A percentile compares a stretch with the other conserved stretches of the same genome.
Evolutionary conservation across 1,140 invertebrate species (phyloP).

Genomic region (Bombyx mandarina): DNA sequence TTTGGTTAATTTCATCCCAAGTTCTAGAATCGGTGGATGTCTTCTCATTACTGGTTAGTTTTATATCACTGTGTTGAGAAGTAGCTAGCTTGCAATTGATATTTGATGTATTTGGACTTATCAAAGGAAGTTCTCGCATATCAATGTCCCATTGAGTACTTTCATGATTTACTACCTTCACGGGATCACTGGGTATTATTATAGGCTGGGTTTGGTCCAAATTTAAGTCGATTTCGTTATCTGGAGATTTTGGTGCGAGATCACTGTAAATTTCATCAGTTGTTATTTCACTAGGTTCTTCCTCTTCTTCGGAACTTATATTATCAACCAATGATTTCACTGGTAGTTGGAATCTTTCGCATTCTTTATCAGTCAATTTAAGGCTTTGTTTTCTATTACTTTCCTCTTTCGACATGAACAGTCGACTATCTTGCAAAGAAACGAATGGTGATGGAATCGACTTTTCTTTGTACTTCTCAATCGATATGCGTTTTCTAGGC

Average conservation of each 20-base stretch:
- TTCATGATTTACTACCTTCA: conserved; percentile 22
- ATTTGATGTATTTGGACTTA: not conserved
- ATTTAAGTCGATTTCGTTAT: conserved; percentile 39
- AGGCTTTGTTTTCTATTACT: conserved; percentile 48
- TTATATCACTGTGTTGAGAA: not conserved
- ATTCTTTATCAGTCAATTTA: conserved; percentile 65
- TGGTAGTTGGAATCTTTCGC: conserved; percentile 74
- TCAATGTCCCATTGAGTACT: conserved; percentile 41
- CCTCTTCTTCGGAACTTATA: conserved; percentile 39
- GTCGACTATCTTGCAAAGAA: not conserved
- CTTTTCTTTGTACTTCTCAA: conserved; percentile 67
- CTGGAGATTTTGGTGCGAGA: conserved; percentile 59
- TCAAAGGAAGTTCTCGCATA: conserved; percentile 33
- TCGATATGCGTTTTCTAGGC: conserved; percentile 59
- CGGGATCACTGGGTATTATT: conserved; percentile 54
- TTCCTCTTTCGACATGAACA: conserved; percentile 29
- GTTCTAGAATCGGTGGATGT: no score
- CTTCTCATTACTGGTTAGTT: no score
- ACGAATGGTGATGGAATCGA: conserved; percentile 4
- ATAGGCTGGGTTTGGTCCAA: conserved; percentile 36
- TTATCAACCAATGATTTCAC: conserved; percentile 39
- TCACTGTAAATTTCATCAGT: conserved; percentile 32
- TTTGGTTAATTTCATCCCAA: no score
- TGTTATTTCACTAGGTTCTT: conserved; percentile 12
- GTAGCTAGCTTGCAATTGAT: not conserved